phyloP scores from a whole-genome alignment of 2,797 vertebrate genomes.

The Pseudomugil tenellus region DNA sequence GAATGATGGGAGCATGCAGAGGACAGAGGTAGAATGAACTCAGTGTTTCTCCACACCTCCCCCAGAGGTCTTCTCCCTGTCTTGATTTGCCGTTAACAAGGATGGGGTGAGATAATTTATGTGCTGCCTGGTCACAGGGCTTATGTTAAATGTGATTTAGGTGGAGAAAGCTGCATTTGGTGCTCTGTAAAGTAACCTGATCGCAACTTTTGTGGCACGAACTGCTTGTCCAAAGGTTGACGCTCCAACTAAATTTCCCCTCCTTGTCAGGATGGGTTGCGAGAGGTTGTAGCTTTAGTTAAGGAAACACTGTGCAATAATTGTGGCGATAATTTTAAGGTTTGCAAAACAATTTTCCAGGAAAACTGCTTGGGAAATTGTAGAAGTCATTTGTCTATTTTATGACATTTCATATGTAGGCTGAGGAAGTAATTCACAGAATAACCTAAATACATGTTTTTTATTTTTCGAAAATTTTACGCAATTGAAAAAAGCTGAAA shows the following conservation, averaged over 20 bases:
- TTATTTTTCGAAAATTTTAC: too few relatives aligned
- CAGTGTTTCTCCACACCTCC: constrained; percentile 49
- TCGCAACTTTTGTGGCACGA: background rate
- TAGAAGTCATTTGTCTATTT: background rate
- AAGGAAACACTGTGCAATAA: background rate
- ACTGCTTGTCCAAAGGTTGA: constrained; percentile 10
- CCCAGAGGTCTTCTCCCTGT: constrained; percentile 4
- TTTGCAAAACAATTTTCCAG: background rate
- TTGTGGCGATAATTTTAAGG: background rate
- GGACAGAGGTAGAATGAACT: constrained; percentile 48
- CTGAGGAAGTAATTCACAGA: background rate
- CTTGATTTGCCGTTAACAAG: constrained; percentile 50
- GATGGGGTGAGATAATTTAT: constrained; percentile 59
- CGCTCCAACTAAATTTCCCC: background rate
- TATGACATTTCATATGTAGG: background rate
- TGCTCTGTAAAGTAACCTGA: constrained; percentile 23
- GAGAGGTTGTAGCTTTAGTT: background rate
- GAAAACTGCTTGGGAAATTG: background rate
- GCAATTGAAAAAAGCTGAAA: background rate
- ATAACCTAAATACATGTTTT: background rate
- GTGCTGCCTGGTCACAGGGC: constrained; percentile 38
- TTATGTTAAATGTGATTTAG: constrained; percentile 18
- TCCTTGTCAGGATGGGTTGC: background rate
- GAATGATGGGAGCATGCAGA: constrained; percentile 12
- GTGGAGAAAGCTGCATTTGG: constrained; percentile 13